Conservation (phyloP, 23 tunicate genomes). For the Phallusia fumigata region DNA sequence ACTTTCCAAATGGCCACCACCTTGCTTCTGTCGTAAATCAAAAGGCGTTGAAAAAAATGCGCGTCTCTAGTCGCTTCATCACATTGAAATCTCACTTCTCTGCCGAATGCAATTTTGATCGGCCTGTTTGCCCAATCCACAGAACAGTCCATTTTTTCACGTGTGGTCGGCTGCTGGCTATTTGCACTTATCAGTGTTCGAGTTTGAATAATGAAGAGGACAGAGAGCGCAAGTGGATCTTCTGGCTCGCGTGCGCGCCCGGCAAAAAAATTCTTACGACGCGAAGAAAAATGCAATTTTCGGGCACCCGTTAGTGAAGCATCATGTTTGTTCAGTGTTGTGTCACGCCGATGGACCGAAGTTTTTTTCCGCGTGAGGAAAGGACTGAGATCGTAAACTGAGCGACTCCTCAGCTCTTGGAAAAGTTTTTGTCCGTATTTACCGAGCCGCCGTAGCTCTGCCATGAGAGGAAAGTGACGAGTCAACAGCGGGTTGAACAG, state of each 20-base stretch:
- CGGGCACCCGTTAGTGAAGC: not conserved
- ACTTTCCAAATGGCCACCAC: no score
- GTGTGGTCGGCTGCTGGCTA: not conserved
- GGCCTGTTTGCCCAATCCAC: constrained; percentile 1
- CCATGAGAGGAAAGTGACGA: not conserved
- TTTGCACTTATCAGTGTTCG: constrained; percentile 5
- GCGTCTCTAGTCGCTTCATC: not conserved
- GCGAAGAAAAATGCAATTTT: constrained; percentile 1
- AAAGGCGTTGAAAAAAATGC: no score
- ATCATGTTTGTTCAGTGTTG: constrained; percentile 4
- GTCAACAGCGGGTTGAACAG: not conserved
- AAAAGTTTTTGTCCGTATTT: not conserved
- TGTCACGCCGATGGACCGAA: not conserved
- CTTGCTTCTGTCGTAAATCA: not conserved
- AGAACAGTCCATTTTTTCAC: not conserved
- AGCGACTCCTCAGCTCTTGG: constrained; percentile 1
- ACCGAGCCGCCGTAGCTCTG: not conserved
- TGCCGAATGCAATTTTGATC: not conserved
- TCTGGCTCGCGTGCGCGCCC: not conserved
- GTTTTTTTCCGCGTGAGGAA: not conserved
- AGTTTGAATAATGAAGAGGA: not conserved
- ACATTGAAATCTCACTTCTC: not conserved
- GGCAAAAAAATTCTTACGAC: not conserved
- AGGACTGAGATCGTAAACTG: not conserved
- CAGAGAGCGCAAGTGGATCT: not conserved